Percentiles rank a stretch among this genome's conserved stretches.
These are phyloP conservation scores for Collichthys lucidus DNA, from an alignment of 2,113 vertebrate genomes.

Conservation along the genomic window DNA sequence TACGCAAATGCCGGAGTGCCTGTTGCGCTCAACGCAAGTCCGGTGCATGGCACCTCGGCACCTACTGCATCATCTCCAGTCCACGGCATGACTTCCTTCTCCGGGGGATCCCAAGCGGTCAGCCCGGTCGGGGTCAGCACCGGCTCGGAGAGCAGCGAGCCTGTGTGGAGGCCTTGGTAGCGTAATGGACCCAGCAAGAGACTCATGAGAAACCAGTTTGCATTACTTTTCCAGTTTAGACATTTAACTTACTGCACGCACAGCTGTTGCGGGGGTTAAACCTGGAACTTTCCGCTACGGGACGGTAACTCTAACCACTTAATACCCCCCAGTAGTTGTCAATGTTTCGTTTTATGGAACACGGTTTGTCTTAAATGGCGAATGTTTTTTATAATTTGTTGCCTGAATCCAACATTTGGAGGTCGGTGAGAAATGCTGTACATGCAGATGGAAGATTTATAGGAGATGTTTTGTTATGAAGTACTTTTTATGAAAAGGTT, in stretches of 20 bases:
- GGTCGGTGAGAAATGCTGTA: constrained; percentile 85
- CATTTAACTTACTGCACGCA: constrained; percentile 53
- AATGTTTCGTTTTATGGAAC: constrained; percentile 93
- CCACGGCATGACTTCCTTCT: constrained; percentile 91
- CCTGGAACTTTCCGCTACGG: constrained; percentile 46
- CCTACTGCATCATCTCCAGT: constrained; percentile 84
- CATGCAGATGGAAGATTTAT: constrained; percentile 83
- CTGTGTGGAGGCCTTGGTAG: constrained; percentile 95
- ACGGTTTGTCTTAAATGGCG: constrained; percentile 52
- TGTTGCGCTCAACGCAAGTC: constrained; percentile 77
- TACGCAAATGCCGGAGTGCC: constrained; percentile 86
- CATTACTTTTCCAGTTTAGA: constrained; percentile 48
- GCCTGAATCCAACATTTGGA: constrained; percentile 88
- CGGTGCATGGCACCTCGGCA: constrained; percentile 71
- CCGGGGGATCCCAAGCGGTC: constrained; percentile 83
- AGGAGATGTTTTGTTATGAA: constrained; percentile 75
- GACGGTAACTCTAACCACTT: constrained; percentile 65
- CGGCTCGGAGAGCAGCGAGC: constrained; percentile 86
- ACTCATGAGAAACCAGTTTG: constrained; percentile 50
- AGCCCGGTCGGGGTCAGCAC: constrained; percentile 84
- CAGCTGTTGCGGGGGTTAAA: constrained; percentile 48
- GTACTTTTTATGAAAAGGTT: constrained; percentile 85
- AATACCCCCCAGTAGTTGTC: constrained; percentile 40
- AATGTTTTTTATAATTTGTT: constrained; percentile 78
- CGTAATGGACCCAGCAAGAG: constrained; percentile 22